These are phyloP conservation scores for Philereme vetulata DNA, from an alignment of 2,888 invertebrate genomes.

Conservation along the genomic window DNA sequence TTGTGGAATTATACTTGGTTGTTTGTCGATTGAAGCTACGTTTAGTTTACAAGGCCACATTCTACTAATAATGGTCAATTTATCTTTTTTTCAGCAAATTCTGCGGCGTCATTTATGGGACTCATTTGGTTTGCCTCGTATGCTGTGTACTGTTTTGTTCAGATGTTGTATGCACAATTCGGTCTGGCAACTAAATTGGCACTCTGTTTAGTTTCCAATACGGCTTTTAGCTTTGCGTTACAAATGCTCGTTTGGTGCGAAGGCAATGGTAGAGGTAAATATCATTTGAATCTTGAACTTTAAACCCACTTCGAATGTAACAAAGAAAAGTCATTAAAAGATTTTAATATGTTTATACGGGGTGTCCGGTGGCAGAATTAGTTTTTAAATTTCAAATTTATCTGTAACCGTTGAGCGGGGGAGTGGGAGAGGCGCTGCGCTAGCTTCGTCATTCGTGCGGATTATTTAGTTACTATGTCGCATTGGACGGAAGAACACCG, in stretches of 20 bases:
- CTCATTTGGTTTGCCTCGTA: constrained; percentile 91
- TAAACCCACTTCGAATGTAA: not conserved
- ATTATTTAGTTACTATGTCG: no score
- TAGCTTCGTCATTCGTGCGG: no score
- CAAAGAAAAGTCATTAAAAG: no score
- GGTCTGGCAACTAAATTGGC: constrained; percentile 83
- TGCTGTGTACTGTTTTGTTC: constrained; percentile 88
- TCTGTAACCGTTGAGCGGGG: no score
- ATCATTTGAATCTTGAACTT: constrained; percentile 14
- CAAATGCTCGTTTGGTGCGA: constrained; percentile 90
- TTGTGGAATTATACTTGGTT: not conserved
- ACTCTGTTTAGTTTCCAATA: constrained; percentile 88
- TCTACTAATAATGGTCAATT: not conserved
- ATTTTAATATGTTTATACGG: no score
- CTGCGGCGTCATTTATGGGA: constrained; percentile 91
- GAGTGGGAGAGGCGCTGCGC: no score
- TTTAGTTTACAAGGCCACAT: not conserved
- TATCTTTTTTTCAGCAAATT: constrained; percentile 86
- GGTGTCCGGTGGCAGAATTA: no score
- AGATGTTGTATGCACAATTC: constrained; percentile 86
- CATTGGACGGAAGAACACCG: no score
- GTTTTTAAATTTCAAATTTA: no score
- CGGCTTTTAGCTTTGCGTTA: constrained; percentile 91
- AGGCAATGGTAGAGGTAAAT: constrained; percentile 86
- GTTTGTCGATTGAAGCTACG: not conserved